These are phyloP conservation scores for Littorina saxatilis DNA, from an alignment of 1,140 invertebrate species.

Conservation along the genomic window DNA sequence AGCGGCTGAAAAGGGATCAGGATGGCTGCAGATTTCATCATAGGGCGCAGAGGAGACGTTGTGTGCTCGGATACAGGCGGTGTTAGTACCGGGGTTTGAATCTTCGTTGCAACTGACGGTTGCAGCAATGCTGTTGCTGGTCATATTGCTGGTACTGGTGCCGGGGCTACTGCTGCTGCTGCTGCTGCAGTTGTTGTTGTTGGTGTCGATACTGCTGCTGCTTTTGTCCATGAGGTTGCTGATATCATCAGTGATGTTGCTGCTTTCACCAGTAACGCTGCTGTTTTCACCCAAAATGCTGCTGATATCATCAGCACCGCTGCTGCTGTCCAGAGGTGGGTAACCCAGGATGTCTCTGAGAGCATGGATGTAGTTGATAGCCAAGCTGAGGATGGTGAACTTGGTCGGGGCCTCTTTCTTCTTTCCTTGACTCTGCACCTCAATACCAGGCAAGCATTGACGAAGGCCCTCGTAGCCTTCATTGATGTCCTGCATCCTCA, in stretches of 20 bases:
- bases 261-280: too few relatives aligned
- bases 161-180: neutral
- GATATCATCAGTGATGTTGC: neutral
- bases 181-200: too few relatives aligned
- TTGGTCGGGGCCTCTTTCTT: slow-evolving; percentile 89
- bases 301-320: too few relatives aligned
- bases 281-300: neutral
- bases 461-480: slow-evolving; percentile 88
- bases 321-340: neutral
- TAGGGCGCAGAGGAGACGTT: slow-evolving; percentile 11
- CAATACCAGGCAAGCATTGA: slow-evolving; percentile 82
- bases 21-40: slow-evolving; percentile 32
- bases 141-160: neutral
- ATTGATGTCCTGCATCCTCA: slow-evolving; percentile 92
- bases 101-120: slow-evolving; percentile 1
- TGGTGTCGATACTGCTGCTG: too few relatives aligned
- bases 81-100: slow-evolving; percentile 1
- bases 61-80: neutral
- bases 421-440: slow-evolving; percentile 55
- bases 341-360: slow-evolving; percentile 77
- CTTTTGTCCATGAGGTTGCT: neutral
- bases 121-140: neutral
- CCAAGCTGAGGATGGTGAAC: slow-evolving; percentile 89
- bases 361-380: slow-evolving; percentile 90
- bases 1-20: neutral